A percentile compares a stretch with the other conserved stretches of the same genome.
Conservation (phyloP, 1,140 invertebrate species). For the Rhopalosiphum padi region DNA sequence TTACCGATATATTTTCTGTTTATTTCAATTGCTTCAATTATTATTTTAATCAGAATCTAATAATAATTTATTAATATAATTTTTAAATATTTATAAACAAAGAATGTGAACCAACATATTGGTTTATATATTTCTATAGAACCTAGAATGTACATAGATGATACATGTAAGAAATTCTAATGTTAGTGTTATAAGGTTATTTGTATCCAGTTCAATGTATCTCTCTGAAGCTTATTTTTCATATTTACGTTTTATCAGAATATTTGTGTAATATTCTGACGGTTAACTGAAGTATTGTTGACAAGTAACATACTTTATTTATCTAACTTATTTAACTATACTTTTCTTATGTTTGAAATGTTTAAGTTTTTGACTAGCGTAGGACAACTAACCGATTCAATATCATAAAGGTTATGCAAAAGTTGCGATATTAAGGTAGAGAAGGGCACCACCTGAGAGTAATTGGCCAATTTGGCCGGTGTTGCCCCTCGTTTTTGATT, state of each 20-base stretch:
- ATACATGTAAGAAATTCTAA: background rate
- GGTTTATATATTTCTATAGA: too few relatives aligned
- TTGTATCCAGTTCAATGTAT: background rate
- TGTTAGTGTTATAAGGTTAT: background rate
- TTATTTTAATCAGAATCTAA: background rate
- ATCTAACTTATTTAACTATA: background rate
- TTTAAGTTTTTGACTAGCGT: constrained; percentile 11
- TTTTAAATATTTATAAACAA: background rate
- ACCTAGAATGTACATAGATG: background rate
- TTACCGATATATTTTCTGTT: background rate
- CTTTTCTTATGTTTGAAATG: constrained; percentile 3
- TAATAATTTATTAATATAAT: background rate
- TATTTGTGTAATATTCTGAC: background rate
- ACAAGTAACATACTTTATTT: background rate
- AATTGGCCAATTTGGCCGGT: constrained; percentile 48
- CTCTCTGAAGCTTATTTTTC: background rate
- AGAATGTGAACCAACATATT: background rate
- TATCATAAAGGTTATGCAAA: constrained; percentile 19
- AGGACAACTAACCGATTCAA: constrained; percentile 20
- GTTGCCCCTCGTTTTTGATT: constrained; percentile 42
- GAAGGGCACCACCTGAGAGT: constrained; percentile 49
- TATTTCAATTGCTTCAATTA: background rate
- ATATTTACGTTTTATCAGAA: background rate
- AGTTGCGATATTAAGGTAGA: constrained; percentile 30
- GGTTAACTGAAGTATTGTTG: background rate